phyloP scores from a whole-genome alignment of 2,888 invertebrate species.

The Acanthoscelides obtectus region DNA sequence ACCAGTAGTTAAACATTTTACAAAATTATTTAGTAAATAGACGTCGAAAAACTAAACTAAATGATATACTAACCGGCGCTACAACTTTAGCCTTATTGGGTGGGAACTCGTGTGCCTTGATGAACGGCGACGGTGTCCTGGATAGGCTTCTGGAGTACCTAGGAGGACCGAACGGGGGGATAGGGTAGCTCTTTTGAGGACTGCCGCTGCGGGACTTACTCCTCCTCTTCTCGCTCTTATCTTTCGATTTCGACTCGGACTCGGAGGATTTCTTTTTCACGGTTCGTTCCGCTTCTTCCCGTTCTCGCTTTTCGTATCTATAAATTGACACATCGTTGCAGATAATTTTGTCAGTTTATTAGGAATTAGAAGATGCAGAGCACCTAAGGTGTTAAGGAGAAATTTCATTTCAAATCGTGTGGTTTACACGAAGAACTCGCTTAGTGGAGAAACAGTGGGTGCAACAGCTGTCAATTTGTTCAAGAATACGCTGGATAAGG shows the following conservation, averaged over 20 bases:
- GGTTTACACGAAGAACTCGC: too few species aligned
- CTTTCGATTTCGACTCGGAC: constrained; percentile 24
- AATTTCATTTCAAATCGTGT: too few species aligned
- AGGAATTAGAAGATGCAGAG: too few species aligned
- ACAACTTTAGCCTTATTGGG: constrained; percentile 44
- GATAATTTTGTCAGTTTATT: background rate
- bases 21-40: too few species aligned
- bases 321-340: constrained; percentile 4
- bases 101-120: constrained; percentile 62
- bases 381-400: too few species aligned
- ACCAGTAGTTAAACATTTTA: too few species aligned
- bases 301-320: constrained; percentile 25
- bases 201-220: constrained; percentile 43
- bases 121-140: constrained; percentile 82
- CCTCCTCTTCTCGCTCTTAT: constrained; percentile 37
- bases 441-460: too few species aligned
- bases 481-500: too few species aligned
- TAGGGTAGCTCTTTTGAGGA: constrained; percentile 36
- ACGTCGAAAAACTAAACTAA: too few species aligned
- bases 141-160: constrained; percentile 72
- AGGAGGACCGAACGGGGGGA: constrained; percentile 45
- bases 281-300: constrained; percentile 24
- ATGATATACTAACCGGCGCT: constrained; percentile 2
- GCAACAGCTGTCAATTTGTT: too few species aligned
- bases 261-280: constrained; percentile 30